Base-by-base conservation (phyloP, 2,888 invertebrate genomes). In the Dryobota labecula region DNA sequence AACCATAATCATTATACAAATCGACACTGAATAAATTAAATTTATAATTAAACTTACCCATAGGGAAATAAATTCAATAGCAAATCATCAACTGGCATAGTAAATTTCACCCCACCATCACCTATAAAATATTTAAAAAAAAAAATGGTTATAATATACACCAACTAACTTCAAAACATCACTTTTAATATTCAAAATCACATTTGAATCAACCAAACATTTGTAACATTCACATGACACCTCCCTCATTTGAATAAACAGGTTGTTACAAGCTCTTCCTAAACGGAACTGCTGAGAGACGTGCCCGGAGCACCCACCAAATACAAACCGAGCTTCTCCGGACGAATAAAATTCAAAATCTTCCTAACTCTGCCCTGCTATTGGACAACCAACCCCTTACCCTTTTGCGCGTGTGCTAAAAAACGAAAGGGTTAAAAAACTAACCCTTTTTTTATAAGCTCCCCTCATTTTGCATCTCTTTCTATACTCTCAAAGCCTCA, bases 361-460 rank as follows among this genome's bases (percentile, higher is more conserved):
- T 89, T 81, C 73, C 82, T 89, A 91, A 90, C 87, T 84, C 92
- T 90, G 91, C 85, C 80, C 88, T 94, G 89, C 92, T 76, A 96
- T 96, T 96, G 96, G 96, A 90, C 89, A 91, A 89, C 86, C 88
- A 89, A 87, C 83, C 91, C 92, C 92, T 89, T 92, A 91, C 92
- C 91, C 92, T 88, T 92, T 92, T 95, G 95, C 95, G 95, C 95
- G 90, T 95, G 96, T 96, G 95, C 95, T 94, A 95, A 95, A 95
- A 94, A 94, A 92, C 69, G 86, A 92, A 95, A 95, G 95, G 96
- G 95, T 95, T 94, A 92, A 92, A 72, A 92, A 89, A 91, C 89
- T 86, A 93, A 94, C 95, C 95, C 92, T 93, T 94, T 94, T 94
- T 92, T 92, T 92, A 88, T 80, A 70, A 88, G 79, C 89, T 91